A percentile compares a stretch with the other conserved stretches of the same genome.
Conservation (phyloP, 1,140 invertebrate genomes). For the Acromyrmex heyeri region DNA sequence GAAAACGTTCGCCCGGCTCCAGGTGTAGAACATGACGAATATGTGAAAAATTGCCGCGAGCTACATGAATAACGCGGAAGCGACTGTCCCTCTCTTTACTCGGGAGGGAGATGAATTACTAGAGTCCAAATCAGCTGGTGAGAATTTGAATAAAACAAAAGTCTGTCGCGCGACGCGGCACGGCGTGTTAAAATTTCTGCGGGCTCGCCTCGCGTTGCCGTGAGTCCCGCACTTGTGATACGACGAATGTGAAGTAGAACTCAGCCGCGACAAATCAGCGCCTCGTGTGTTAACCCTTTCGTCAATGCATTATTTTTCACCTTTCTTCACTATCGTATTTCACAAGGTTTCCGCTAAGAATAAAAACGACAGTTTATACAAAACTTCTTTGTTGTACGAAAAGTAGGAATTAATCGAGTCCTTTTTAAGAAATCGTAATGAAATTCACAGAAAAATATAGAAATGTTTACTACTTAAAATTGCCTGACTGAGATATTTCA, state of each 20-base stretch:
- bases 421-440: too few relatives aligned
- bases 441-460: too few relatives aligned
- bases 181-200: conserved; percentile 26
- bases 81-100: neutral
- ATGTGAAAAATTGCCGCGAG: conserved; percentile 42
- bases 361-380: too few relatives aligned
- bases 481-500: too few relatives aligned
- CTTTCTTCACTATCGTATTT: too few relatives aligned
- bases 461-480: too few relatives aligned
- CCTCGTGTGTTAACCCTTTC: too few relatives aligned
- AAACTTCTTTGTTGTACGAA: too few relatives aligned
- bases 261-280: neutral
- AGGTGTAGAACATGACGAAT: conserved; percentile 42
- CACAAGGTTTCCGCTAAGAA: too few relatives aligned
- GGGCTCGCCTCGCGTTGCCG: neutral
- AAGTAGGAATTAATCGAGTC: too few relatives aligned
- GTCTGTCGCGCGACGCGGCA: neutral
- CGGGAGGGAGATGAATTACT: conserved; percentile 1
- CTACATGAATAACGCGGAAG: conserved; percentile 36
- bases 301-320: too few relatives aligned
- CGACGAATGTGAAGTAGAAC: neutral
- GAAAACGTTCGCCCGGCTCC: conserved; percentile 16
- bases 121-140: conserved; percentile 33
- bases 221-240: too few relatives aligned
- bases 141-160: conserved; percentile 33